Evolutionary conservation across 2,888 invertebrate species (phyloP).

Genomic region (Morpho achilles): DNA sequence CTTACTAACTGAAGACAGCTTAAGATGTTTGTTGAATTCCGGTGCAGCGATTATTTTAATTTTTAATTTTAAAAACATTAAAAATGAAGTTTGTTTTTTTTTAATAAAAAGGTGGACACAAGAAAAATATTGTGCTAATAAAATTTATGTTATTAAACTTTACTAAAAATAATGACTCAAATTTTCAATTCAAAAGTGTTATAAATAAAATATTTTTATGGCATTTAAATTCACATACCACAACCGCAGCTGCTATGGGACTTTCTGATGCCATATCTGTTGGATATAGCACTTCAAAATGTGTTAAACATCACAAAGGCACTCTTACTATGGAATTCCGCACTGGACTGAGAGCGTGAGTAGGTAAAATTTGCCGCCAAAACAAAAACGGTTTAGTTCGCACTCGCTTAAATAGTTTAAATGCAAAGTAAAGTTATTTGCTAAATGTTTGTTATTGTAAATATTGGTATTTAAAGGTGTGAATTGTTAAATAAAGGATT

Average conservation of each 20-base stretch:
- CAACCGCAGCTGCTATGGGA: constrained; percentile 50
- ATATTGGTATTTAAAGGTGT: not conserved
- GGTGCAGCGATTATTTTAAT: too few relatives aligned
- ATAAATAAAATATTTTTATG: not conserved
- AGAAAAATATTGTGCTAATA: too few relatives aligned
- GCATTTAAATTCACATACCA: constrained; percentile 41
- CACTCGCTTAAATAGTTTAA: not conserved
- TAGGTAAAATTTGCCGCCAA: constrained; percentile 23
- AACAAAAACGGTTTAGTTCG: constrained; percentile 3
- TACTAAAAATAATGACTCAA: too few relatives aligned
- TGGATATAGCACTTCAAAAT: constrained; percentile 13
- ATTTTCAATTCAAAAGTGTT: too few relatives aligned
- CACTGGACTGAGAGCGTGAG: not conserved
- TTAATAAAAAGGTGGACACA: too few relatives aligned
- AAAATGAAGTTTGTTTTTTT: too few relatives aligned
- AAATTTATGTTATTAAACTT: too few relatives aligned
- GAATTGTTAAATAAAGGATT: constrained; percentile 19
- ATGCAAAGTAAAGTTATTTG: not conserved
- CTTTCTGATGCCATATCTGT: constrained; percentile 55
- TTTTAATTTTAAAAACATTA: too few relatives aligned
- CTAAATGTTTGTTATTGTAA: constrained; percentile 1
- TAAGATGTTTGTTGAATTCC: too few relatives aligned
- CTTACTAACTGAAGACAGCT: too few relatives aligned
- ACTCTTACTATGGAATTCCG: constrained; percentile 5
- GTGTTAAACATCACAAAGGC: constrained; percentile 6